phyloP scores from a whole-genome alignment of 2,888 invertebrate genomes.

The Hedychridium roseum region DNA sequence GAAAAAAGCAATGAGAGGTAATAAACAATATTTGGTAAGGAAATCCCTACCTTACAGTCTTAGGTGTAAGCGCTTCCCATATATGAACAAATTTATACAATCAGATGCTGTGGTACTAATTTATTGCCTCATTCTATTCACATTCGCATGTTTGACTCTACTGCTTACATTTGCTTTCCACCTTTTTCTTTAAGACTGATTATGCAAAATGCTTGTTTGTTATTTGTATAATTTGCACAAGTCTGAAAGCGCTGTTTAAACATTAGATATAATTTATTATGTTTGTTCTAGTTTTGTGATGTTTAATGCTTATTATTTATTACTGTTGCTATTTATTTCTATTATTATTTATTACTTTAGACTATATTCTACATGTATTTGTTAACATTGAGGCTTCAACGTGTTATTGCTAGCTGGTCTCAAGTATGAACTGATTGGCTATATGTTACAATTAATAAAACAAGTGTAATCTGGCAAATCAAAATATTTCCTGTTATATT shows the following conservation, averaged over 20 bases:
- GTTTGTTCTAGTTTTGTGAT: constrained; percentile 30
- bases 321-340: constrained; percentile 21
- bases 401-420: constrained; percentile 14
- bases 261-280: constrained; percentile 24
- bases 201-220: constrained; percentile 24
- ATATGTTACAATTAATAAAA: constrained; percentile 30
- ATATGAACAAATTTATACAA: constrained; percentile 52
- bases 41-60: constrained; percentile 48
- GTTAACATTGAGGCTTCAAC: constrained; percentile 24
- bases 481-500: too few species aligned
- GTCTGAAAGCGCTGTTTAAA: constrained; percentile 11
- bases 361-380: constrained; percentile 30
- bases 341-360: constrained; percentile 32
- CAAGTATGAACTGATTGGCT: constrained; percentile 27
- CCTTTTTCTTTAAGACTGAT: constrained; percentile 42
- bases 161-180: constrained; percentile 56
- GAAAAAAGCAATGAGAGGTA: constrained; percentile 61
- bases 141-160: constrained; percentile 54
- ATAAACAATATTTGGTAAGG: constrained; percentile 48
- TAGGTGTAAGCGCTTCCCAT: constrained; percentile 52
- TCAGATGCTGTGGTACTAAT: constrained; percentile 53
- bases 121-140: constrained; percentile 53
- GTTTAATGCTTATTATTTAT: constrained; percentile 22
- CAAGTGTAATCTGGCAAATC: constrained; percentile 19
- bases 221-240: constrained; percentile 17